Conservation (phyloP, 2,888 invertebrate species). For the Gerris lacustris region DNA sequence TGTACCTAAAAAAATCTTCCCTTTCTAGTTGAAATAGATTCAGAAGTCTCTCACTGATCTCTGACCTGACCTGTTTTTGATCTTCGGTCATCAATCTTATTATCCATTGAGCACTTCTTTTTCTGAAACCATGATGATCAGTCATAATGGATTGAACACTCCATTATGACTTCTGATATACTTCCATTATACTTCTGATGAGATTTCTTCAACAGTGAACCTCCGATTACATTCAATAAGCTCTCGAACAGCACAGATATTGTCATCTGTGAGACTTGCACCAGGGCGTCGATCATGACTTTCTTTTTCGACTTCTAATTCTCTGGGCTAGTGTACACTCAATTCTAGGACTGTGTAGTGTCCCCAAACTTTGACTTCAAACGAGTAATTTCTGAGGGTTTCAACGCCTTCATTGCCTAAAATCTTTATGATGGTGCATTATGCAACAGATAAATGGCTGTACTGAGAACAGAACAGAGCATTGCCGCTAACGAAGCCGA, state of each 20-base stretch:
- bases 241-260: constrained; percentile 5
- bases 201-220: constrained; percentile 13
- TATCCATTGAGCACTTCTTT: neutral
- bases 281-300: constrained; percentile 7
- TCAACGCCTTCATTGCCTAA: constrained; percentile 25
- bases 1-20: neutral
- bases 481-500: neutral
- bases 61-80: no score
- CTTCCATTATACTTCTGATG: neutral
- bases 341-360: constrained; percentile 16
- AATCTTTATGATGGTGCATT: neutral
- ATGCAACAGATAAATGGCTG: neutral
- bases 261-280: constrained; percentile 10
- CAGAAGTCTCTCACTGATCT: no score
- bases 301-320: no score
- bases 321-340: no score
- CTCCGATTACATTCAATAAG: constrained; percentile 8
- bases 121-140: neutral
- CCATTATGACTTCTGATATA: constrained; percentile 10
- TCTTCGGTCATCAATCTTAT: no score
- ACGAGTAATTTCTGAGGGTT: constrained; percentile 13
- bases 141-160: constrained; percentile 2
- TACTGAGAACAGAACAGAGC: neutral
- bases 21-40: neutral
- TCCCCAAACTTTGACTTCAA: constrained; percentile 12